Evolutionary conservation across 2,888 invertebrate genomes (phyloP).

Genomic region (Neoitamus cyanurus): DNA sequence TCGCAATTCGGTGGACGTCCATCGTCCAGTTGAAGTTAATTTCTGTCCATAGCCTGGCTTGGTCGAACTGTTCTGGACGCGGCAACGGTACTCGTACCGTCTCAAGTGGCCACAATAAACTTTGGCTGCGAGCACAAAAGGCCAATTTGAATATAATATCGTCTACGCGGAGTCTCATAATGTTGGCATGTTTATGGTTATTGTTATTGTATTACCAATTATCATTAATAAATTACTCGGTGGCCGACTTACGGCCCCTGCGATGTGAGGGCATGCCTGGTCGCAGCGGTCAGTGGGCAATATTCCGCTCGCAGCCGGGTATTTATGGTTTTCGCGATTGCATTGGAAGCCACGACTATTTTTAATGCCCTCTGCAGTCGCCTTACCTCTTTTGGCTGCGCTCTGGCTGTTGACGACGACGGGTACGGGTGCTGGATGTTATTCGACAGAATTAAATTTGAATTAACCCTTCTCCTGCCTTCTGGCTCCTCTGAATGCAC

Average conservation of each 20-base stretch:
- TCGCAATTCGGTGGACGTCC: constrained; percentile 28
- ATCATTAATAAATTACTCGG: constrained; percentile 46
- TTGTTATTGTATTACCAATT: constrained; percentile 46
- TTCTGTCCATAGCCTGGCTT: neutral
- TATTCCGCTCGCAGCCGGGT: neutral
- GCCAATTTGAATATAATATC: constrained; percentile 45
- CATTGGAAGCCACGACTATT: neutral
- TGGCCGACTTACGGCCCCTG: constrained; percentile 4
- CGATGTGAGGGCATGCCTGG: neutral
- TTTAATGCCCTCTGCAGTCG: neutral
- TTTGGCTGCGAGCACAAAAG: constrained; percentile 37
- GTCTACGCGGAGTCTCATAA: constrained; percentile 38
- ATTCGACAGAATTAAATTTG: constrained; percentile 5
- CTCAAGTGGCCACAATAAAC: constrained; percentile 42
- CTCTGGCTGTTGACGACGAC: neutral
- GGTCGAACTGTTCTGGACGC: constrained; percentile 6
- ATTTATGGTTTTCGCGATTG: constrained; percentile 23
- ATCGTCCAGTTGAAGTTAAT: constrained; percentile 6
- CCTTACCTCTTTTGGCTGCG: neutral
- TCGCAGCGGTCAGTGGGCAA: constrained; percentile 19
- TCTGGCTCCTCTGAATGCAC: neutral
- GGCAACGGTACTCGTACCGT: constrained; percentile 29
- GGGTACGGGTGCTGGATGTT: neutral
- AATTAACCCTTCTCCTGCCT: constrained; percentile 33
- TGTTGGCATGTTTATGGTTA: constrained; percentile 44